Evolutionary conservation across 2,113 vertebrate genomes (phyloP).

Genomic region (Vulpes lagopus): DNA sequence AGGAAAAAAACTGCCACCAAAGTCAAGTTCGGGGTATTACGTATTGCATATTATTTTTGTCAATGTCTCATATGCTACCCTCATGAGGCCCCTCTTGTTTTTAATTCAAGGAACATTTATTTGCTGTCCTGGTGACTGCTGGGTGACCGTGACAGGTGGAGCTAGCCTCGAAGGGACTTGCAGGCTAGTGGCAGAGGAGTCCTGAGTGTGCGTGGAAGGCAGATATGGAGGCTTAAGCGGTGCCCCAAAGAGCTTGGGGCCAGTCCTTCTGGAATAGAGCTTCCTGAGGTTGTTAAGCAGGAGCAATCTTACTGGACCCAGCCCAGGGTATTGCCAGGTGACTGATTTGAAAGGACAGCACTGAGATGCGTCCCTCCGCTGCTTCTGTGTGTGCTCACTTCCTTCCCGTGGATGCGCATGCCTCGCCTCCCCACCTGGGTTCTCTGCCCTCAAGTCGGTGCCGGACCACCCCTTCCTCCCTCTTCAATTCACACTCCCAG

Average conservation of each 20-base stretch:
- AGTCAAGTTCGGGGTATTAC: accelerated
- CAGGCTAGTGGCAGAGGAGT: not conserved
- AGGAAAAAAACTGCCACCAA: not conserved
- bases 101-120: not conserved
- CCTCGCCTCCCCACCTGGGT: not conserved
- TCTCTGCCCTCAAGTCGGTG: not conserved
- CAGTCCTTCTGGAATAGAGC: not conserved
- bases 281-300: not conserved
- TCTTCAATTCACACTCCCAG: not conserved
- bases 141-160: not conserved
- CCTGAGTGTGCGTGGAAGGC: not conserved
- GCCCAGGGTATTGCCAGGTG: not conserved
- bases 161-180: not conserved
- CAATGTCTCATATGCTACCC: not conserved
- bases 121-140: not conserved
- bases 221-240: accelerated
- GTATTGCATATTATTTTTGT: not conserved
- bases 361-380: not conserved
- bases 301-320: not conserved
- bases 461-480: not conserved
- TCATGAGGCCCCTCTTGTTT: not conserved
- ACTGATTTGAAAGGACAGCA: not conserved
- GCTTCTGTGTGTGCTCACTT: not conserved
- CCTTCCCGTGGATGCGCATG: not conserved
- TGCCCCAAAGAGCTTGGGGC: not conserved